Evolutionary conservation across 1,140 invertebrate species (phyloP), one percentile per base, ranked within the genome.

Genomic region (Harlomillsia oculata): DNA sequence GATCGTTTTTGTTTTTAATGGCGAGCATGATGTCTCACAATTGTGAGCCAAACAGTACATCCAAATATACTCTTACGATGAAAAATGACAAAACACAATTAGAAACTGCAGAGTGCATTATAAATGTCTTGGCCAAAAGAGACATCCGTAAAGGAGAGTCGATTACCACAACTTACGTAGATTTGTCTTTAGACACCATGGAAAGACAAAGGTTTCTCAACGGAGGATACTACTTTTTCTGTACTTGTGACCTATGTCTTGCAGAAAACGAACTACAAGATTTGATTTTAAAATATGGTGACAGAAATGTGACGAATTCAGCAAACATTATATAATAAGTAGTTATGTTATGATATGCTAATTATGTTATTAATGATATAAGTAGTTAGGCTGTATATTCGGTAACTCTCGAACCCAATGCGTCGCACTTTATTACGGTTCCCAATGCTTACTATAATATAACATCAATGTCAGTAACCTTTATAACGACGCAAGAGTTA

Each of bases 21-120:
- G 32, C 51, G 2, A 41, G 36, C 13, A 53, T 53, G 51, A 53
- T 53, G 36, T 41, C 36, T 13, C 51, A 53, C n/a, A 43, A 37
- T 14, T 53, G 51, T 20, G 13, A 13, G 20, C 51, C 51, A 1
- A 53, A 53, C 14, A 41, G 37, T 8, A 53, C 51, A 0, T 41
- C 51, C 5, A 41, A 41, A 30, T 53, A 51, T 26, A 36, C 32
- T 25, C 9, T 40, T 1, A 8, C 32, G 5, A 25, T 25, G 13
- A 32, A 32, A 21, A 32, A 48, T 21, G 18, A 28, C 3, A 32
- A 21, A 32, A 32, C 28, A 0, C 30, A 48, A 11, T 5, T 40
- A 16, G 32, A 53, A 26, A 53, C 29, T 6, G 23, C 16, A 13
- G 51, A 53, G 13, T 41, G 43, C 25, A 41, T 6, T 23, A 26